These are phyloP conservation scores for Abscondita cerata DNA, from an alignment of 2,888 invertebrate genomes.

Conservation along the genomic window DNA sequence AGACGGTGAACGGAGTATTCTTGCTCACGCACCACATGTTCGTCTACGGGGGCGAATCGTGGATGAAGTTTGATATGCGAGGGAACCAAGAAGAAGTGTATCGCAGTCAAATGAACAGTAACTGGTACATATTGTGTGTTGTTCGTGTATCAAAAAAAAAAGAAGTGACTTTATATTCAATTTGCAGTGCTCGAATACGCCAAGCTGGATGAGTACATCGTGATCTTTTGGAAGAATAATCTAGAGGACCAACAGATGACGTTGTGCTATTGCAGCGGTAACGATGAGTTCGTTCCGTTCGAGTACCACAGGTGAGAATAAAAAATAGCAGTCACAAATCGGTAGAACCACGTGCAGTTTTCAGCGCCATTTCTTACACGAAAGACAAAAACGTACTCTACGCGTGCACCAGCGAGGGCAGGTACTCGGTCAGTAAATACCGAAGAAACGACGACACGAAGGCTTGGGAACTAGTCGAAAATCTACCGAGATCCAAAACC, in stretches of 20 bases:
- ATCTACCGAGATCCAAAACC: constrained; percentile 70
- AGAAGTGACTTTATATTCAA: not conserved
- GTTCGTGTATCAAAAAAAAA: too few species aligned
- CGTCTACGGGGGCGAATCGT: constrained; percentile 77
- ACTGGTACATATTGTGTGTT: constrained; percentile 80
- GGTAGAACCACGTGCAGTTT: too few species aligned
- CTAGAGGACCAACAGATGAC: constrained; percentile 78
- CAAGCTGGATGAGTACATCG: constrained; percentile 70
- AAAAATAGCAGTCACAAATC: too few species aligned
- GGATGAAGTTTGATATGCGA: constrained; percentile 80
- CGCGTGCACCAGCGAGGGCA: constrained; percentile 71
- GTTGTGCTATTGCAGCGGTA: constrained; percentile 67
- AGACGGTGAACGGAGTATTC: constrained; percentile 69
- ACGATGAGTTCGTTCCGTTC: constrained; percentile 63
- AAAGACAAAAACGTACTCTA: constrained; percentile 72
- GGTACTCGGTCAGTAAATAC: constrained; percentile 64
- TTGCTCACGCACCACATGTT: constrained; percentile 75
- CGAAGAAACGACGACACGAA: constrained; percentile 58
- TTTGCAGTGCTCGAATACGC: constrained; percentile 73
- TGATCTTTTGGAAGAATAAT: constrained; percentile 83
- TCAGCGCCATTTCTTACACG: constrained; percentile 72
- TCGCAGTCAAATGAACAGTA: constrained; percentile 63
- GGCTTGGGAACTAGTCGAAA: constrained; percentile 69
- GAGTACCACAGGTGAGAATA: constrained; percentile 63
- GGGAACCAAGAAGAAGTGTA: constrained; percentile 73